A percentile compares a stretch with the other conserved stretches of the same genome.
Evolutionary conservation across 2,797 vertebrate genomes (phyloP).

Genomic region (Esox masquinongy): DNA sequence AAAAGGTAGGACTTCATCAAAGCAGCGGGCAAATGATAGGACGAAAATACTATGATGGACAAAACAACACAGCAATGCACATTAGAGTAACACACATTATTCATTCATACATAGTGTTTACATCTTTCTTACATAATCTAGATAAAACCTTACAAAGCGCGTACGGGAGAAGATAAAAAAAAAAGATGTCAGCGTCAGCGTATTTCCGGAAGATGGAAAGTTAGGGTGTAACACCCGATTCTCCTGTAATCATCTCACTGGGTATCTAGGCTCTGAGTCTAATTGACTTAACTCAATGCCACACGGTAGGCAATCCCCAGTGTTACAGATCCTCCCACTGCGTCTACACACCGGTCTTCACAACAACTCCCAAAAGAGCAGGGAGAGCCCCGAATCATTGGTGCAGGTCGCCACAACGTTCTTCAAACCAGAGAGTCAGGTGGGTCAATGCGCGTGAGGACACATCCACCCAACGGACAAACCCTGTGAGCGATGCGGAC

Average conservation of each 20-base stretch:
- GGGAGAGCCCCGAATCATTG: no score
- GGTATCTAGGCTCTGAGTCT: not conserved
- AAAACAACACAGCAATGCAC: constrained; percentile 17
- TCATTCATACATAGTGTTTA: not conserved
- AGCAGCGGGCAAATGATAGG: constrained; percentile 48
- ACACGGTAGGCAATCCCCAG: no score
- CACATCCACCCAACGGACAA: no score
- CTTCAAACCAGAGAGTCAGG: no score
- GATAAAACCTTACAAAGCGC: not conserved
- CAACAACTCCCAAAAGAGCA: not conserved
- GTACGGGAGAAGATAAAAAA: not conserved
- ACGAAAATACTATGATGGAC: constrained; percentile 41
- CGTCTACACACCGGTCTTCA: no score
- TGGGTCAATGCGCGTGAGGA: no score
- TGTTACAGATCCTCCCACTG: no score
- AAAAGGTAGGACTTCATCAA: not conserved
- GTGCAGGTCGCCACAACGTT: no score
- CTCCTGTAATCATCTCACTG: not conserved
- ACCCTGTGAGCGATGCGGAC: no score
- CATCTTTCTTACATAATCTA: not conserved
- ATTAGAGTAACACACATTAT: constrained; percentile 18
- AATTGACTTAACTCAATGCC: not conserved
- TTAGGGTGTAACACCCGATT: not conserved
- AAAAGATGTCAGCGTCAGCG: not conserved
- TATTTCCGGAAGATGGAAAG: not conserved